These are phyloP conservation scores for Cataglyphis cursor DNA, from an alignment of 2,888 invertebrate genomes.

Conservation along the genomic window DNA sequence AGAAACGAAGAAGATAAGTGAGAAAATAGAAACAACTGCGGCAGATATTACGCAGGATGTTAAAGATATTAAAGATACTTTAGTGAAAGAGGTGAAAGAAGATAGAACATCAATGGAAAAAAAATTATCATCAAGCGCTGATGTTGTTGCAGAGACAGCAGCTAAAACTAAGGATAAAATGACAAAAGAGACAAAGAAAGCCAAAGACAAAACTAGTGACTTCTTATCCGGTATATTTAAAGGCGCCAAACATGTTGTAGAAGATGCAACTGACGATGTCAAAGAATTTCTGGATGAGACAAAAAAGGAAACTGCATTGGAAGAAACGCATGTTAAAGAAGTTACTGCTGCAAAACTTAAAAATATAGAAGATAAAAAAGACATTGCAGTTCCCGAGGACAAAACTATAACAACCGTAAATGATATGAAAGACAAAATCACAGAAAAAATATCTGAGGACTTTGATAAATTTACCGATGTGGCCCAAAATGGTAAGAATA, in stretches of 20 bases:
- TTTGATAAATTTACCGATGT: constrained; percentile 36
- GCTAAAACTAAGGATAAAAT: constrained; percentile 69
- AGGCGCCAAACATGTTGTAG: constrained; percentile 69
- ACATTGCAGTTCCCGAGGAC: too few species aligned
- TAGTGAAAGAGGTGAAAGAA: constrained; percentile 63
- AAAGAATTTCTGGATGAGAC: constrained; percentile 86
- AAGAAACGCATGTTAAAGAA: constrained; percentile 85
- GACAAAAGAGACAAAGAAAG: constrained; percentile 66
- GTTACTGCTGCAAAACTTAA: constrained; percentile 65
- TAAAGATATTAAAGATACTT: constrained; percentile 58
- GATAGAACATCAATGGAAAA: constrained; percentile 59
- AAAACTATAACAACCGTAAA: too few species aligned
- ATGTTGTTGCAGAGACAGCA: constrained; percentile 49
- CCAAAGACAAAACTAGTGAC: constrained; percentile 75
- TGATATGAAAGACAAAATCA: constrained; percentile 57
- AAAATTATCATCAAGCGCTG: constrained; percentile 64
- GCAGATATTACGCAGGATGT: constrained; percentile 36
- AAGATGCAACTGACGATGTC: constrained; percentile 71
- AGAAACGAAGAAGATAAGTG: neutral
- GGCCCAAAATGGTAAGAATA: constrained; percentile 78
- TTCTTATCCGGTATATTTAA: neutral
- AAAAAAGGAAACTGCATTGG: constrained; percentile 66
- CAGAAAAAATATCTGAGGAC: constrained; percentile 77
- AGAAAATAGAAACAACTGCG: constrained; percentile 53
- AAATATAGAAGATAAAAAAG: neutral